Conservation (phyloP, 2,888 invertebrate species). For the Calameuta filiformis region DNA sequence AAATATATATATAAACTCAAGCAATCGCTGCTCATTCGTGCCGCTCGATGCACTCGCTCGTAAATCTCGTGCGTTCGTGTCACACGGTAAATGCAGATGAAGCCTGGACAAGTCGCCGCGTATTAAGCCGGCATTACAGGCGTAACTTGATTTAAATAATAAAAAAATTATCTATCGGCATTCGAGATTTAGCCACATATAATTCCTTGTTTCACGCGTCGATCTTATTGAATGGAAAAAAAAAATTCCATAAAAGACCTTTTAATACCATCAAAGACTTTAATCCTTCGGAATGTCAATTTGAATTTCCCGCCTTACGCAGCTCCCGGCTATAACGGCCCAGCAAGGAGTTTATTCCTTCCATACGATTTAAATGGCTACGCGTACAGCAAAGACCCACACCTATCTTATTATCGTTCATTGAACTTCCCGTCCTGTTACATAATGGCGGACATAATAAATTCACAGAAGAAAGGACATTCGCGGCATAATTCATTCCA, state of each 20-base stretch:
- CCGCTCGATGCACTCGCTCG: background rate
- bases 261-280: slow-evolving; percentile 11
- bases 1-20: background rate
- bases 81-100: background rate
- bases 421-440: background rate
- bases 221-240: background rate
- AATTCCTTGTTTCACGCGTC: slow-evolving; percentile 18
- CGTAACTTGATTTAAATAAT: background rate
- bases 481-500: background rate
- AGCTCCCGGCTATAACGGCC: background rate
- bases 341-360: background rate
- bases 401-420: background rate
- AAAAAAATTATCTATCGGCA: slow-evolving; percentile 13
- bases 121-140: slow-evolving; percentile 2
- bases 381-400: background rate
- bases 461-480: background rate
- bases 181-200: slow-evolving; percentile 10
- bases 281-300: slow-evolving; percentile 16
- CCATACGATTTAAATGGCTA: background rate
- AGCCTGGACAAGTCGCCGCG: background rate
- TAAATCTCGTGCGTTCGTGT: background rate
- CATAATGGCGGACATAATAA: background rate
- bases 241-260: slow-evolving; percentile 3
- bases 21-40: background rate
- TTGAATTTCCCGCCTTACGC: background rate